Conservation (phyloP, 2,797 vertebrate species). For the Siniperca obscura region DNA sequence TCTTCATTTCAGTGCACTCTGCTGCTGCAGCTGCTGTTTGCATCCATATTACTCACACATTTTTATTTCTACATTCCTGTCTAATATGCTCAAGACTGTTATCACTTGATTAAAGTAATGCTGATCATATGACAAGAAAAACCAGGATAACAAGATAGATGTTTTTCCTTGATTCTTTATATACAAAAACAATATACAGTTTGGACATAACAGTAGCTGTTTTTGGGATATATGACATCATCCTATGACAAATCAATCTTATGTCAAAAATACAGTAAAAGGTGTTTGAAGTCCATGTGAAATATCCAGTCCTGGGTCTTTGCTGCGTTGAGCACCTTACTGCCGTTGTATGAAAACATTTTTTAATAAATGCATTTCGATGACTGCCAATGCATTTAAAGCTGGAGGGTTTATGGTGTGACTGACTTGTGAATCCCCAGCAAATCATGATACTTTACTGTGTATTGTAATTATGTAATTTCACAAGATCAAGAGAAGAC, state of each 20-base stretch:
- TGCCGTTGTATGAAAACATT: neutral
- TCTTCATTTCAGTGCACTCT: neutral
- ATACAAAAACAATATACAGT: conserved; percentile 70
- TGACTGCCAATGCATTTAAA: conserved; percentile 4
- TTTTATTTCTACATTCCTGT: neutral
- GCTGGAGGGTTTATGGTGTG: neutral
- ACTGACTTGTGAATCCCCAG: neutral
- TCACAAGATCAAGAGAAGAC: conserved; percentile 7
- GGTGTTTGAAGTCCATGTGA: conserved; percentile 24
- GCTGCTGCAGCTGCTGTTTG: neutral
- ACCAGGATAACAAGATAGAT: neutral
- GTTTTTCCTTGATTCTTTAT: conserved; percentile 64
- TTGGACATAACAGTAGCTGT: conserved; percentile 48
- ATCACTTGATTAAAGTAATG: neutral
- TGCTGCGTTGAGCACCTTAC: conserved; percentile 12
- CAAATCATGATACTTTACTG: neutral
- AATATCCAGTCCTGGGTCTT: conserved; percentile 20
- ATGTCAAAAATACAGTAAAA: conserved; percentile 22
- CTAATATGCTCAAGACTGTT: neutral
- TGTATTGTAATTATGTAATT: no score
- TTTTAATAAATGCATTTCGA: neutral
- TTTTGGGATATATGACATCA: conserved; percentile 48
- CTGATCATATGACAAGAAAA: neutral
- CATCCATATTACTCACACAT: neutral
- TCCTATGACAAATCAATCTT: conserved; percentile 31